phyloP scores from a whole-genome alignment of 2,797 vertebrate species.

The Rhabdophis nuchalis region DNA sequence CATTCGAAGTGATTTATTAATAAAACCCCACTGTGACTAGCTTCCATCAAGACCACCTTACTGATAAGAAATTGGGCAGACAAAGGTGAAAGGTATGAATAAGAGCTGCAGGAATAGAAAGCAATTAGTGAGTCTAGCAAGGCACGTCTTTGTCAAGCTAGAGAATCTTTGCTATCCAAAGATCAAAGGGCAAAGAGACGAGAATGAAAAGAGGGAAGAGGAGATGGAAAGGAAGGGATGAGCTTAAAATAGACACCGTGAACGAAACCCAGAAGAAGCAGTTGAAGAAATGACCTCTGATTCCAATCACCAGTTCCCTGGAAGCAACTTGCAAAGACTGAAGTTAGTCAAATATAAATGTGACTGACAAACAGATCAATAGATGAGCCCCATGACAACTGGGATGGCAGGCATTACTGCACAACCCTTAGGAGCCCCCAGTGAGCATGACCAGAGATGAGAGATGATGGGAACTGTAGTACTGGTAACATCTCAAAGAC shows the following conservation, averaged over 20 bases:
- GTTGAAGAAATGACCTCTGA: neutral
- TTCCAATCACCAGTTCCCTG: neutral
- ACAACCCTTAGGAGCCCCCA: neutral
- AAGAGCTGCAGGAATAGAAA: neutral
- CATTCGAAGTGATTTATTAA: neutral
- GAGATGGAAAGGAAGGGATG: neutral
- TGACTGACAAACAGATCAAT: neutral
- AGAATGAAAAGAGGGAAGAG: neutral
- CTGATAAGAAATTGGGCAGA: neutral
- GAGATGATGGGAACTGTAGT: neutral
- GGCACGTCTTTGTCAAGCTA: neutral
- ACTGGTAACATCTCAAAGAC: neutral
- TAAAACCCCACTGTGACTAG: neutral
- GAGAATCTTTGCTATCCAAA: neutral
- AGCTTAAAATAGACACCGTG: neutral
- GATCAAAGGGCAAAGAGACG: neutral
- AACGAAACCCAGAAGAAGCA: neutral
- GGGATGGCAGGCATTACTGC: neutral
- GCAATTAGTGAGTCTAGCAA: neutral
- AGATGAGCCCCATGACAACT: neutral
- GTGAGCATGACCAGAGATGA: neutral
- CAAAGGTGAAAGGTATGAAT: neutral
- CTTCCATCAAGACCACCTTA: neutral
- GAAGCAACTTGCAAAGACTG: neutral
- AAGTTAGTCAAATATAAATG: neutral